Conservation (phyloP, 2,797 vertebrate species). For the Acomys russatus region DNA sequence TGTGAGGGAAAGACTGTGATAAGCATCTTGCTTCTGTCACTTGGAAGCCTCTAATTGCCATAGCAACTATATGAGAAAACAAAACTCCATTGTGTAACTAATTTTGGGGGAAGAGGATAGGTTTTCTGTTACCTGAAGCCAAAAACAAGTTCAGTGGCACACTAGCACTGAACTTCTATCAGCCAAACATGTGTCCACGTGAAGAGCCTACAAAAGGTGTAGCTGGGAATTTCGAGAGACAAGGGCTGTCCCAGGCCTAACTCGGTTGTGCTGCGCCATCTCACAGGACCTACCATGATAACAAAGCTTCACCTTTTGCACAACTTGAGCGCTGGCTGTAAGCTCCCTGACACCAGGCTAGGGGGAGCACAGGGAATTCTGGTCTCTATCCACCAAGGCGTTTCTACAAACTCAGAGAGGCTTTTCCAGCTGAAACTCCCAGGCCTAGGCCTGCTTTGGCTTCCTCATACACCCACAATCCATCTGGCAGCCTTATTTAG, state of each 20-base stretch:
- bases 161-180: background rate
- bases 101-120: rapidly evolving
- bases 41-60: background rate
- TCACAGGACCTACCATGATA: background rate
- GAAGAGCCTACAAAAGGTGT: background rate
- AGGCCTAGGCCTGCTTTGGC: background rate
- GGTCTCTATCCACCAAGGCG: background rate
- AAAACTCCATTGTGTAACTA: background rate
- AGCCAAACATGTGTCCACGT: background rate
- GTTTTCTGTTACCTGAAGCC: background rate
- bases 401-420: background rate
- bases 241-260: background rate
- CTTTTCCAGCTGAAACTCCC: background rate
- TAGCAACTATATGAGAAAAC: background rate
- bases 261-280: background rate
- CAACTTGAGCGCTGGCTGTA: background rate
- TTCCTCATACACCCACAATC: background rate
- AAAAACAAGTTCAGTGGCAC: background rate
- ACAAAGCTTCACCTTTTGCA: background rate
- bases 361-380: background rate
- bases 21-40: background rate
- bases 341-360: background rate
- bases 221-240: background rate
- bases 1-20: background rate
- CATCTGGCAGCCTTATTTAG: conserved; percentile 12